These are phyloP conservation scores for Liposcelis brunnea DNA, from an alignment of 2,888 invertebrate genomes.

Conservation along the genomic window DNA sequence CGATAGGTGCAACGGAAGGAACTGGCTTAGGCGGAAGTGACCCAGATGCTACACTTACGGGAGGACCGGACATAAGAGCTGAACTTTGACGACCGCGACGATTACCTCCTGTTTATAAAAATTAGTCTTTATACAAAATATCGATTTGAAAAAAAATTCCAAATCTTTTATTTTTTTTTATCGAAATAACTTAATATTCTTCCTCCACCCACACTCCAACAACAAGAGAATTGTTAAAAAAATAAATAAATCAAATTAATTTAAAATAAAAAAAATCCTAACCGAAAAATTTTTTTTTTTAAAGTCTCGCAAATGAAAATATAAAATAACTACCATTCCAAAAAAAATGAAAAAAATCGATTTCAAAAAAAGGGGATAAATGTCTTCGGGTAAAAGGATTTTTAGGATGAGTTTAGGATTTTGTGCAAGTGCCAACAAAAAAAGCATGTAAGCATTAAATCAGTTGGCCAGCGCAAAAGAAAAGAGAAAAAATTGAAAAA, in stretches of 20 bases:
- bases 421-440: no score
- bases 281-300: not conserved
- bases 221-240: not conserved
- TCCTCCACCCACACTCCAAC: not conserved
- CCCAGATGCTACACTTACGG: conserved; percentile 10
- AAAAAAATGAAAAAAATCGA: no score
- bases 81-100: conserved; percentile 29
- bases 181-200: no score
- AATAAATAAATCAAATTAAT: not conserved
- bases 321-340: no score
- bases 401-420: no score
- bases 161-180: no score
- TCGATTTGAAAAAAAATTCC: no score
- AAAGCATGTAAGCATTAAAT: no score
- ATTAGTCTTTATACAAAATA: no score
- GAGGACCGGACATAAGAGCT: conserved; percentile 15
- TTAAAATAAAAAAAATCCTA: not conserved
- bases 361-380: no score
- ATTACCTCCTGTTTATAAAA: conserved; percentile 29
- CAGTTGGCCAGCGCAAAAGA: not conserved
- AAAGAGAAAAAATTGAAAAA: conserved; percentile 7
- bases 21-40: conserved; percentile 7
- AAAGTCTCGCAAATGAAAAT: no score
- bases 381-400: no score
- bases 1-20: not conserved